Evolutionary conservation across 1,140 invertebrate species (phyloP), one percentile per base, ranked within the genome.

Genomic region (Calycopis cecrops): DNA sequence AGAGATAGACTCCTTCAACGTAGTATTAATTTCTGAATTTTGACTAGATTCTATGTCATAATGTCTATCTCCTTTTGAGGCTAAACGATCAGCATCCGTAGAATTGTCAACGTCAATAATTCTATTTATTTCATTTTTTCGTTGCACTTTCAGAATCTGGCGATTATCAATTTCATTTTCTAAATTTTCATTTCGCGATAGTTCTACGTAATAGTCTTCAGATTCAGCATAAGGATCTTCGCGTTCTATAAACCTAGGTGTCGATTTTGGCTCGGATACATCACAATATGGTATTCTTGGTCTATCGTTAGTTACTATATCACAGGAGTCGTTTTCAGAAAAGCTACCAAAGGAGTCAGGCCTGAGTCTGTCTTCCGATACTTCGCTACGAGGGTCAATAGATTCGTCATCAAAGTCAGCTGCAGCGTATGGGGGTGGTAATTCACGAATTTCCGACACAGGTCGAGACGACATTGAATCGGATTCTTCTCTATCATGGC

Each of bases 391-490:
- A 7, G 84, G 84, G 11, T 81, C 84, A 4, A 86, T 73, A 10
- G 84, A 87, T 34, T 87, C 84, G 9, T 87, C 84, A 34, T 87
- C 84, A 40, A 81, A 87, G 51, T 87, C 84, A 9, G 81, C 84
- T 6, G 81, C 59, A 4, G 85, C 77, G 40, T 87, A 87, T 0
- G 87, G 87, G 37, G 87, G 85, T 38, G 87, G 87, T 17, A 88
- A 56, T 65, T 88, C 87, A 10, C 84, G 74, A 62, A 88, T 87
- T 65, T 88, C 86, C 28, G 87, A 88, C n/a, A 85, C 75, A 17
- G 87, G 87, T 38, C 87, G 78, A n/a, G 88, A 88, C 16, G 89
- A 88, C 64, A 85, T 73, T 7, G 88, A 88, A 67, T 91, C 90
- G 18, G 87, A 79, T 48, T 89, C 88, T 69, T 91, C 90, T 70